Evolutionary conservation across 2,113 vertebrate species (phyloP).

Genomic region (Ginglymostoma cirratum): DNA sequence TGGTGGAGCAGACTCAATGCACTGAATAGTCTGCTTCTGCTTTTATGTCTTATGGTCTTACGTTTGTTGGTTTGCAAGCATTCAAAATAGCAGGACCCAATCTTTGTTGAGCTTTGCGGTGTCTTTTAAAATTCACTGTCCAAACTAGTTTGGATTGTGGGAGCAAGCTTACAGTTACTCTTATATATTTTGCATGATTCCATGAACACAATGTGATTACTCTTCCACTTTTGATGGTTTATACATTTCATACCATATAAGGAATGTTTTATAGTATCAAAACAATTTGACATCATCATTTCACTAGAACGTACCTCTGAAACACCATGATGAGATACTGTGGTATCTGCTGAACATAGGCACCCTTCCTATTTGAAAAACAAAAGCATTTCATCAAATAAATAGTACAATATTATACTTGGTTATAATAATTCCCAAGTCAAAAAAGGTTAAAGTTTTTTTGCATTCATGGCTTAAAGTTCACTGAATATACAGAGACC

Average conservation of each 20-base stretch:
- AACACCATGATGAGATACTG: conserved; percentile 56
- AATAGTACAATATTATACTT: neutral
- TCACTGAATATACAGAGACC: neutral
- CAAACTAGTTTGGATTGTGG: neutral
- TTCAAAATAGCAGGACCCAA: neutral
- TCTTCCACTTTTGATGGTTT: neutral
- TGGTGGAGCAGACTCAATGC: too few species aligned
- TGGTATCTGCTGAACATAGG: conserved; percentile 70
- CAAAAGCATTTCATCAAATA: neutral
- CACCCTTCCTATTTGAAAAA: conserved; percentile 61
- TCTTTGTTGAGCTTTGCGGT: neutral
- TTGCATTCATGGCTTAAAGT: neutral
- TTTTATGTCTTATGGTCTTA: too few species aligned
- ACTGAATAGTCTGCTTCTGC: too few species aligned
- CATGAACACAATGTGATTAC: neutral
- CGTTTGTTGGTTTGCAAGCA: neutral
- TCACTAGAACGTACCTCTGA: conserved; percentile 61
- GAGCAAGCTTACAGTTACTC: neutral
- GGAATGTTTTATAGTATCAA: neutral
- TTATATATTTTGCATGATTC: neutral
- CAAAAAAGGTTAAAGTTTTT: neutral
- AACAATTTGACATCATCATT: neutral
- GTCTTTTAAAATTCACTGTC: neutral
- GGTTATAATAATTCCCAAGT: neutral
- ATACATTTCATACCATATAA: neutral